These are phyloP conservation scores for Andrena dorsata DNA, from an alignment of 2,888 invertebrate species.

Conservation along the genomic window DNA sequence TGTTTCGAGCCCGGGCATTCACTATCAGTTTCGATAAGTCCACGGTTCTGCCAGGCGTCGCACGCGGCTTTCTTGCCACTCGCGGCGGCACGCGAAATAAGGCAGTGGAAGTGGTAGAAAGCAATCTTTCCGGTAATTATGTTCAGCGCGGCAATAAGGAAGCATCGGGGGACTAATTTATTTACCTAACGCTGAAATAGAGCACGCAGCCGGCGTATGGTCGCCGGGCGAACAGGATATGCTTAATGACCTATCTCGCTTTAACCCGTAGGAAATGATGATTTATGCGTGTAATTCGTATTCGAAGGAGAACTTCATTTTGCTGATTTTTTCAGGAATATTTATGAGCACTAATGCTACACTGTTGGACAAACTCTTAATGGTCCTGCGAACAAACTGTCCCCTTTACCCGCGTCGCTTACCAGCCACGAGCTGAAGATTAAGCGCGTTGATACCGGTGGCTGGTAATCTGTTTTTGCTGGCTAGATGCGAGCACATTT, in stretches of 20 bases:
- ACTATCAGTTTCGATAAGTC: conserved; percentile 15
- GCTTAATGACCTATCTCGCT: conserved; percentile 19
- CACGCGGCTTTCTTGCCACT: not conserved
- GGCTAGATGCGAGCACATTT: not conserved
- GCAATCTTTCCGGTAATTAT: not conserved
- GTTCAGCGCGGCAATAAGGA: conserved; percentile 8
- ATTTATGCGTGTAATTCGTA: conserved; percentile 17
- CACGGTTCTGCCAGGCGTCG: conserved; percentile 2
- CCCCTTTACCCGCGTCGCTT: conserved; percentile 6
- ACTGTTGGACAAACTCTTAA: conserved; percentile 25
- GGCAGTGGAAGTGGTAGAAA: not conserved
- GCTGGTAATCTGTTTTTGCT: conserved; percentile 8
- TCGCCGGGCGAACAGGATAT: not conserved
- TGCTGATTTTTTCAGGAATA: conserved; percentile 8
- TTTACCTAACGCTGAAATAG: conserved; percentile 12
- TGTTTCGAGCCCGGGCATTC: conserved; percentile 12
- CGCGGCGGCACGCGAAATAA: not conserved
- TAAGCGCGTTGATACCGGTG: conserved; percentile 2
- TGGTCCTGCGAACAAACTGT: conserved; percentile 22
- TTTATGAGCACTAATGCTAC: conserved; percentile 28
- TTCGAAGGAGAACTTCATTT: conserved; percentile 28
- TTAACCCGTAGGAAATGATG: conserved; percentile 19
- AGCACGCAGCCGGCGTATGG: not conserved
- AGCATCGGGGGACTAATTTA: conserved; percentile 5
- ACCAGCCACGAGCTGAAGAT: not conserved